These are phyloP conservation scores for Aselliscus stoliczkanus DNA, from an alignment of 2,797 vertebrate species.

Conservation along the genomic window DNA sequence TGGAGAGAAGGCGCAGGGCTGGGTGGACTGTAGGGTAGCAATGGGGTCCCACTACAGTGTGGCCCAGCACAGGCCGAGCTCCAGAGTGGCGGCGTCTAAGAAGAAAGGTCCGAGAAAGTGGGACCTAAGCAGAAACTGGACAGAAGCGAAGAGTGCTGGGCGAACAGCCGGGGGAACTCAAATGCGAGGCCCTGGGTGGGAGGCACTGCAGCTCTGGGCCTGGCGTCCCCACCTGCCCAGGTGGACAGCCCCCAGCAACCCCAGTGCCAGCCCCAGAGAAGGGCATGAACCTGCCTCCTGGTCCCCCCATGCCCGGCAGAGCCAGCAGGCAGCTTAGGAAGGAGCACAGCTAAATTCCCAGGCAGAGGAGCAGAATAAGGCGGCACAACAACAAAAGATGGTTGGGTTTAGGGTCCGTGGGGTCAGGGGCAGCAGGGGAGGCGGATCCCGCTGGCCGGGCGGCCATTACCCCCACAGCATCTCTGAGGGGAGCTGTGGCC, in stretches of 20 bases:
- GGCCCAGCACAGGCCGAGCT: neutral
- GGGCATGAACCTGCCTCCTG: neutral
- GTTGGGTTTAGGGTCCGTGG: neutral
- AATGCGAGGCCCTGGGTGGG: rapidly evolving
- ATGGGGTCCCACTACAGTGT: neutral
- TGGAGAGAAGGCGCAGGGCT: rapidly evolving
- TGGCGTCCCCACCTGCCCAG: neutral
- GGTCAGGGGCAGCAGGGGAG: too few relatives aligned
- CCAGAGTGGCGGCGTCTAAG: neutral
- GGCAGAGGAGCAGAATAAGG: neutral
- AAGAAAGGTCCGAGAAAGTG: neutral
- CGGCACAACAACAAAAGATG: rapidly evolving
- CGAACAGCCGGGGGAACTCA: rapidly evolving
- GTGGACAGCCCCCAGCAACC: neutral
- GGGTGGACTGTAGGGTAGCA: rapidly evolving
- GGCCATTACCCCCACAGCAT: too few relatives aligned
- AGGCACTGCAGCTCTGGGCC: neutral
- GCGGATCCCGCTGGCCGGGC: too few relatives aligned
- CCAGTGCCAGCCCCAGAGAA: neutral
- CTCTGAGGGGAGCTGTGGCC: neutral
- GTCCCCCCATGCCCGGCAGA: rapidly evolving
- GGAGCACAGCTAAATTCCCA: rapidly evolving
- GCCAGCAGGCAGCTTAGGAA: neutral
- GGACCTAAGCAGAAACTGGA: neutral
- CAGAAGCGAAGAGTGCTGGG: rapidly evolving